Conservation (phyloP, 2,113 vertebrate species). For the Hemiprocne comata region DNA sequence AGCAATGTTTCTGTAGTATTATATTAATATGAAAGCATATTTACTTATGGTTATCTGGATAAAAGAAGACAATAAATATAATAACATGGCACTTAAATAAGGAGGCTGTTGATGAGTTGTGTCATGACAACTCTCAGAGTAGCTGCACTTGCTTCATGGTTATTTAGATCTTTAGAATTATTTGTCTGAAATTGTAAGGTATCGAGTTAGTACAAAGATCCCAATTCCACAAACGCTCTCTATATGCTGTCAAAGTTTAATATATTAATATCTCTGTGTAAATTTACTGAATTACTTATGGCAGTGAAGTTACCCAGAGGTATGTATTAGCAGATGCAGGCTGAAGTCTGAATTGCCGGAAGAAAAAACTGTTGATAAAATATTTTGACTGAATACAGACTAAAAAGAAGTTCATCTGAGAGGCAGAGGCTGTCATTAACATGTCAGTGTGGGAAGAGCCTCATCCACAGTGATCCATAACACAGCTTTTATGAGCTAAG, state of each 20-base stretch:
- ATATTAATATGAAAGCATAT: neutral
- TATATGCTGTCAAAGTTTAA: neutral
- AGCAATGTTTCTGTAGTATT: neutral
- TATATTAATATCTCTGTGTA: neutral
- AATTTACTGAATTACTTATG: neutral
- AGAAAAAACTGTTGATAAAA: neutral
- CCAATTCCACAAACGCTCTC: neutral
- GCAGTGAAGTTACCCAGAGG: neutral
- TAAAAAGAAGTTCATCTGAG: neutral
- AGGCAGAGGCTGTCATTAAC: neutral
- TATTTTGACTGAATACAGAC: constrained; percentile 4
- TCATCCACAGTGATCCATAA: neutral
- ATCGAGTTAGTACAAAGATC: neutral
- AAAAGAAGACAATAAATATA: neutral
- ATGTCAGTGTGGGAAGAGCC: neutral
- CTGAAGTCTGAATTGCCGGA: neutral
- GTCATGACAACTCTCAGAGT: neutral
- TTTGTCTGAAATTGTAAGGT: neutral
- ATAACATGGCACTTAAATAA: neutral
- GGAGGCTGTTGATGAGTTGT: neutral
- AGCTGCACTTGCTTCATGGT: neutral
- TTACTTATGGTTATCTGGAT: neutral
- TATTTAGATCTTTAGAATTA: neutral
- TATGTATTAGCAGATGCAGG: neutral
- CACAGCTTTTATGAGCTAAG: neutral